Conservation (phyloP, 2,113 vertebrate species). For the Sus scrofa region T2T-Sscrofa CM000816.6:71973001-71973500, state of each 20-base stretch:
- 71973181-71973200: too few relatives aligned
- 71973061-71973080: background rate
- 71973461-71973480: background rate
- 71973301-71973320: background rate
- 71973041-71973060: background rate
- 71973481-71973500: too few relatives aligned
- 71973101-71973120: background rate
- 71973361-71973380: conserved; percentile 22
- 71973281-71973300: background rate
- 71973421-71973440: background rate
- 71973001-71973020: background rate
- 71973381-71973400: background rate
- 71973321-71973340: background rate
- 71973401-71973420: background rate
- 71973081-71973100: background rate
- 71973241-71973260: background rate
- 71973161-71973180: background rate
- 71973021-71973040: background rate
- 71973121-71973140: background rate
- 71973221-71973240: background rate
- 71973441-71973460: background rate
- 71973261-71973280: background rate
- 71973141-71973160: background rate
- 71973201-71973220: background rate
- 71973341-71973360: too few relatives aligned